phyloP scores from a whole-genome alignment of 2,113 vertebrate species.

The Hydropotes inermis region DNA sequence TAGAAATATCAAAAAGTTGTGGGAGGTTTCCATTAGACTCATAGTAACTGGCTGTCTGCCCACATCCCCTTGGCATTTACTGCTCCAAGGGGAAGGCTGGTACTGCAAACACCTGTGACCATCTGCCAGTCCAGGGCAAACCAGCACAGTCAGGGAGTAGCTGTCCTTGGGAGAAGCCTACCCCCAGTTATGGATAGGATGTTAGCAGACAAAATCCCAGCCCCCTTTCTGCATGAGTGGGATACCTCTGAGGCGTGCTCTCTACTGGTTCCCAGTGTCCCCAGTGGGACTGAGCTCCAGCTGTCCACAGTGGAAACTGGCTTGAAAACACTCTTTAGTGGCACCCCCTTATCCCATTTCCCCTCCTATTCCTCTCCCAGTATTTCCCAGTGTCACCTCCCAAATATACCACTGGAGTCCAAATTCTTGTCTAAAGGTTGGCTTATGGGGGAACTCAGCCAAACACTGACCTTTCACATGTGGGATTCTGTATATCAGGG shows the following conservation, averaged over 20 bases:
- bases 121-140: not conserved
- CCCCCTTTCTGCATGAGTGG: accelerated
- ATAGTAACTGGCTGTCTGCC: not conserved
- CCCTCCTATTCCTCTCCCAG: not conserved
- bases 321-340: not conserved
- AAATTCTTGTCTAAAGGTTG: not conserved
- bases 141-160: not conserved
- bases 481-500: not conserved
- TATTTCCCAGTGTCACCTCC: not conserved
- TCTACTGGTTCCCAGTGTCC: not conserved
- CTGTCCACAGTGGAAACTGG: not conserved
- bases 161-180: not conserved
- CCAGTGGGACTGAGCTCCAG: no score
- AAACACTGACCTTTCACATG: not conserved
- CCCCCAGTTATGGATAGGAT: not conserved
- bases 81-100: not conserved
- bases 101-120: not conserved
- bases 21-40: not conserved
- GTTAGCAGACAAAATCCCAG: not conserved
- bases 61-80: not conserved
- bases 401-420: not conserved
- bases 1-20: not conserved
- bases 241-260: not conserved
- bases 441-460: not conserved
- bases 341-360: not conserved